phyloP scores from a whole-genome alignment of 2,888 invertebrate species.

The Andrena bucephala region DNA sequence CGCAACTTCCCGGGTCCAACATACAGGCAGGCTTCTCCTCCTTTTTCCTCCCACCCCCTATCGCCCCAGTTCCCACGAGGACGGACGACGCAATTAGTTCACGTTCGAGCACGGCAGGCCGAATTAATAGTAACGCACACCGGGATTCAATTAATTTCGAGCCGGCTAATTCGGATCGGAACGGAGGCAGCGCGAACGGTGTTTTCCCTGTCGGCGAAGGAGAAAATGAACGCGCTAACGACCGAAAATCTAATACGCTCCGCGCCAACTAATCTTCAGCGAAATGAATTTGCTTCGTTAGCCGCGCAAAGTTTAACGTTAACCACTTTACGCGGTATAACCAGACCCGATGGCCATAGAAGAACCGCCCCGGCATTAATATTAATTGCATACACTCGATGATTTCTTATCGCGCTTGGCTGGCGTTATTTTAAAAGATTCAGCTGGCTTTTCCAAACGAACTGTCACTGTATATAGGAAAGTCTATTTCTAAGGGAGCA shows the following conservation, averaged over 20 bases:
- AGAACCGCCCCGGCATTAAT: constrained; percentile 1
- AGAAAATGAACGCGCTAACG: constrained; percentile 33
- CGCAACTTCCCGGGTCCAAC: neutral
- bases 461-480: no score
- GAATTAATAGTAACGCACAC: constrained; percentile 16
- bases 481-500: no score
- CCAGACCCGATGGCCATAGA: neutral
- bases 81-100: constrained; percentile 15
- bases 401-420: neutral
- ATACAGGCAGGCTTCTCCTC: neutral
- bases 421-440: no score
- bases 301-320: constrained; percentile 6
- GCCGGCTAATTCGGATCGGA: constrained; percentile 22
- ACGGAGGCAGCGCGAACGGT: constrained; percentile 7
- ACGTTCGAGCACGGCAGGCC: neutral
- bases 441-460: no score
- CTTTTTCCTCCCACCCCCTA: neutral
- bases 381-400: constrained; percentile 1
- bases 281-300: constrained; percentile 18
- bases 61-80: neutral
- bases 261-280: constrained; percentile 17
- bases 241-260: constrained; percentile 33
- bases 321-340: neutral
- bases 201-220: constrained; percentile 22
- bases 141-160: constrained; percentile 33